Percentiles rank a stretch among this genome's conserved stretches.
phyloP scores from a whole-genome alignment of 2,888 invertebrate genomes.

The Zonitis immaculata region DNA sequence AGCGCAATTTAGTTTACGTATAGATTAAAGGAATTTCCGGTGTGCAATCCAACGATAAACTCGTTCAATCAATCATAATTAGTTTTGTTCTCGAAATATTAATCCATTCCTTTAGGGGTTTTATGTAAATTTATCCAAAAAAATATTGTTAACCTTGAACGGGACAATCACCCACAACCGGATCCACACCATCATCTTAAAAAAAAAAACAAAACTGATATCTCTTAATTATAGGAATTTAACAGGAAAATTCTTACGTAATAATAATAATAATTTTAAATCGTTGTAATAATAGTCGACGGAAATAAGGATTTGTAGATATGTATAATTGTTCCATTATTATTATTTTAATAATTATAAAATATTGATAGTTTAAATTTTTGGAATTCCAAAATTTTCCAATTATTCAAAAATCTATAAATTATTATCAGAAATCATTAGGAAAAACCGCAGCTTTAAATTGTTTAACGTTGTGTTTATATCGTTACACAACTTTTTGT shows the following conservation, averaged over 20 bases:
- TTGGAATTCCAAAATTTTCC: not conserved
- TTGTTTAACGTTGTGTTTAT: not conserved
- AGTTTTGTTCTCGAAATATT: no score
- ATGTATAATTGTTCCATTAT: not conserved
- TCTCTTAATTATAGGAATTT: not conserved
- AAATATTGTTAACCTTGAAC: conserved; percentile 27
- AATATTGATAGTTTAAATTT: not conserved
- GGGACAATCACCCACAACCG: conserved; percentile 31
- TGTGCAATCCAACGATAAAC: no score
- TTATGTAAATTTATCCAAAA: not conserved
- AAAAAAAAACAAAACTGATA: not conserved
- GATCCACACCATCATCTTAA: conserved; percentile 1
- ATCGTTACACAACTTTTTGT: not conserved
- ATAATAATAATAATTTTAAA: not conserved
- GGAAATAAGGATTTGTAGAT: not conserved
- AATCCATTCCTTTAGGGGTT: not conserved
- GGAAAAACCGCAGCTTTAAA: not conserved
- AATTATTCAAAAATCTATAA: not conserved
- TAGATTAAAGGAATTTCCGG: conserved; percentile 16
- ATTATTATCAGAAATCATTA: not conserved
- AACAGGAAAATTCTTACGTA: not conserved
- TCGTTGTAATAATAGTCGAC: not conserved
- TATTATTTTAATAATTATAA: no score
- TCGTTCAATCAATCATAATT: no score
- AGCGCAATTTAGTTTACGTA: not conserved